A percentile compares a stretch with the other conserved stretches of the same genome.
Conservation (phyloP, 2,797 vertebrate species). For the Nannoperca obscura region DNA sequence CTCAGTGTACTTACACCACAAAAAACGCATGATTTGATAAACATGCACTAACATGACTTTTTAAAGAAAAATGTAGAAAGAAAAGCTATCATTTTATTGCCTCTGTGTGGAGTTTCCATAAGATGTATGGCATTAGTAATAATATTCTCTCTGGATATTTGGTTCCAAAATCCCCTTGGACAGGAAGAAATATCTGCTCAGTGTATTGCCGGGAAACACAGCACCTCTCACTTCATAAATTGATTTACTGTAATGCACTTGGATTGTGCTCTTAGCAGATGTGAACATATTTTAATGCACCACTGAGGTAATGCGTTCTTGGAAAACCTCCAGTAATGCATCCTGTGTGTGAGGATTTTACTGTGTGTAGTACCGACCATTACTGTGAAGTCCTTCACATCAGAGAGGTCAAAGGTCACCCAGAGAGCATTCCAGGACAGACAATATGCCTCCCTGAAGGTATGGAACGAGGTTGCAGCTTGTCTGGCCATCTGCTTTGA, state of each 20-base stretch:
- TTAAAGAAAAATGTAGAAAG: not conserved
- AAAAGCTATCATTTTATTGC: not conserved
- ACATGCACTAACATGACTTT: not conserved
- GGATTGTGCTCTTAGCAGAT: constrained; percentile 20
- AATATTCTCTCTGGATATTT: constrained; percentile 9
- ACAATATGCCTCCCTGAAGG: constrained; percentile 71
- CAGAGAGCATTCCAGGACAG: constrained; percentile 70
- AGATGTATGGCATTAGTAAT: not conserved
- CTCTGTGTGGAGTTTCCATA: constrained; percentile 3
- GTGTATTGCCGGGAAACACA: constrained; percentile 7
- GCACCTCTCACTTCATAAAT: constrained; percentile 40
- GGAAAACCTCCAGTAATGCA: constrained; percentile 37
- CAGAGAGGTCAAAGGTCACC: constrained; percentile 57
- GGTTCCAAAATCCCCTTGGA: constrained; percentile 2
- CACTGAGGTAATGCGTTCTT: constrained; percentile 41
- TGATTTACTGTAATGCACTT: constrained; percentile 28
- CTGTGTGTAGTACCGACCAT: constrained; percentile 40
- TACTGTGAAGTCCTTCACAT: constrained; percentile 47
- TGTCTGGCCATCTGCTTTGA: constrained; percentile 72
- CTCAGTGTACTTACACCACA: no score
- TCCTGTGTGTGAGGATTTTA: constrained; percentile 22
- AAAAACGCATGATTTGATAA: not conserved
- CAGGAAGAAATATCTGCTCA: not conserved
- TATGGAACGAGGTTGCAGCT: constrained; percentile 56
- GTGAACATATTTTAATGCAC: constrained; percentile 42